These are phyloP conservation scores for Tympanoctomys barrerae DNA, from an alignment of 2,797 vertebrate species.

Conservation along the genomic window DNA sequence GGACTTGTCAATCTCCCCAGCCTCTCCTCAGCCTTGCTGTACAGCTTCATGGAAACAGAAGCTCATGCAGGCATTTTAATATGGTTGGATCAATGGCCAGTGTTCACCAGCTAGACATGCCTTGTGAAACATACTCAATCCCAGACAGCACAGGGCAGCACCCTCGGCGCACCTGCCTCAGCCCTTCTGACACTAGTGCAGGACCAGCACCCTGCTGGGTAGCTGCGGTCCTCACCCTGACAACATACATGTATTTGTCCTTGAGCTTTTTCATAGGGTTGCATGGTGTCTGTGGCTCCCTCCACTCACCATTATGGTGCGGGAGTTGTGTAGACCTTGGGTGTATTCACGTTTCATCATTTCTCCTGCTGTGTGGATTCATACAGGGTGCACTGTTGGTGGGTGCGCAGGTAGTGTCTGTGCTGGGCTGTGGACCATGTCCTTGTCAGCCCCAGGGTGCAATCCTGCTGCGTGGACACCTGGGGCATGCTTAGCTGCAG, in stretches of 20 bases:
- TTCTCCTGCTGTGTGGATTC: background rate
- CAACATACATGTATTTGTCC: background rate
- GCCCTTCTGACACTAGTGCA: background rate
- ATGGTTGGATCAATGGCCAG: background rate
- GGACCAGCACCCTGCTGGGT: background rate
- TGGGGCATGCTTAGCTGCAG: background rate
- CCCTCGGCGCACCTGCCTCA: fast-evolving
- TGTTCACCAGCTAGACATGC: background rate
- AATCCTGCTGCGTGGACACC: background rate
- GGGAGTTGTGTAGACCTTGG: background rate
- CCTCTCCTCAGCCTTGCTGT: background rate
- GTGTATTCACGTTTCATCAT: background rate
- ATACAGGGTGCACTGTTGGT: no score
- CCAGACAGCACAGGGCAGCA: background rate
- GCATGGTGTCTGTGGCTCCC: fast-evolving
- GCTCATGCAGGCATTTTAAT: background rate
- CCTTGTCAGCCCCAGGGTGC: background rate
- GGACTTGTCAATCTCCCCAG: no score
- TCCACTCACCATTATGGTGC: background rate
- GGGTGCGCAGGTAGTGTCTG: background rate
- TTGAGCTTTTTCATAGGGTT: background rate
- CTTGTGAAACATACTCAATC: background rate
- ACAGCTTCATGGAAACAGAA: background rate
- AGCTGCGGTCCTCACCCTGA: background rate
- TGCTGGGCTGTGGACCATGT: background rate